Evolutionary conservation across 2,113 vertebrate genomes (phyloP).

Genomic region (Shinisaurus crocodilurus): DNA sequence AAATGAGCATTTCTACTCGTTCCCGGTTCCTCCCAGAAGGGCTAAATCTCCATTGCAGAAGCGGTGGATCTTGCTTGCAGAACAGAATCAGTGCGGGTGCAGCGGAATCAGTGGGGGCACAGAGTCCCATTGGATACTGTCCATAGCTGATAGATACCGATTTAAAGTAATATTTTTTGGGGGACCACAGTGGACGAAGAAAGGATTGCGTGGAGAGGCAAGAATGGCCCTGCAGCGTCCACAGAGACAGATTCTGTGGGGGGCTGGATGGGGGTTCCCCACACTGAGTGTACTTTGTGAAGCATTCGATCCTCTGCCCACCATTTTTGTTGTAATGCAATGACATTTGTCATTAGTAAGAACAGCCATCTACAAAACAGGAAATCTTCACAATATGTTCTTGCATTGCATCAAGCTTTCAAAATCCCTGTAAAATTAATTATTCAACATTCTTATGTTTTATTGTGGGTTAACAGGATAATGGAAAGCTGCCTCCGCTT

Average conservation of each 20-base stretch:
- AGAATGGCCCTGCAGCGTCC: not conserved
- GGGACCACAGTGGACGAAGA: not conserved
- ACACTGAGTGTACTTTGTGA: not conserved
- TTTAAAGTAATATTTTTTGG: no score
- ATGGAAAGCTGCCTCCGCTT: constrained; percentile 22
- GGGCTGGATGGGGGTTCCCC: not conserved
- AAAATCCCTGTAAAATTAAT: constrained; percentile 14
- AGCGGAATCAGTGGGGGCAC: no score
- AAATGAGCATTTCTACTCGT: no score
- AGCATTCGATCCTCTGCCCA: not conserved
- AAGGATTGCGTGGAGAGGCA: not conserved
- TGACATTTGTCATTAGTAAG: rapidly evolving
- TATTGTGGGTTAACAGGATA: constrained; percentile 6
- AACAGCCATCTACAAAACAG: not conserved
- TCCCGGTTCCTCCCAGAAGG: no score
- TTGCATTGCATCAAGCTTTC: constrained; percentile 6
- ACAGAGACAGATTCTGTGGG: not conserved
- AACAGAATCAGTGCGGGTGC: no score
- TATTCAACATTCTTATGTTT: constrained; percentile 17
- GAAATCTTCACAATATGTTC: constrained; percentile 6
- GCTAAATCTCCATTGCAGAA: no score
- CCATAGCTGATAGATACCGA: no score
- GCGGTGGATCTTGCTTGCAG: no score
- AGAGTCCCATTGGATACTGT: no score
- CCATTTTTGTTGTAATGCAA: not conserved